These are phyloP conservation scores for Drosophila nigricruria DNA, from an alignment of 2,888 invertebrate genomes.

Conservation along the genomic window DNA sequence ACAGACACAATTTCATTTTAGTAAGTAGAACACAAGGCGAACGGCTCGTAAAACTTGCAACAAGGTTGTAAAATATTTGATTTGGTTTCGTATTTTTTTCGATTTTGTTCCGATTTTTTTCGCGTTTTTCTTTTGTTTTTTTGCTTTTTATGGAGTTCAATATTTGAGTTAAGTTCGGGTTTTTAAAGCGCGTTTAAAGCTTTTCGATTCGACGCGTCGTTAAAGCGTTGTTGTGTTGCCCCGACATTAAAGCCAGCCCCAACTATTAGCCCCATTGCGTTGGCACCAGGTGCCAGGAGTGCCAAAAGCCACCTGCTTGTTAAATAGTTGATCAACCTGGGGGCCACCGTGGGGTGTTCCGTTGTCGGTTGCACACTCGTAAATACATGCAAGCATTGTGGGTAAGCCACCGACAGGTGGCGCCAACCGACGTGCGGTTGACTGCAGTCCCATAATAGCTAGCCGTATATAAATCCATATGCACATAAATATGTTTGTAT, in stretches of 20 bases:
- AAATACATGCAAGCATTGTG: constrained; percentile 16
- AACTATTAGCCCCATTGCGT: background rate
- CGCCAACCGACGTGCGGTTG: constrained; percentile 28
- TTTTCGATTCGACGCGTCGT: background rate
- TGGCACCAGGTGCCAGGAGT: constrained; percentile 12
- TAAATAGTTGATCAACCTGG: constrained; percentile 38
- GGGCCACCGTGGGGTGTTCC: background rate
- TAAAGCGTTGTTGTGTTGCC: constrained; percentile 9
- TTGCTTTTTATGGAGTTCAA: background rate
- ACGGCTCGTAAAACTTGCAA: constrained; percentile 36
- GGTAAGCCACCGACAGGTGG: constrained; percentile 49
- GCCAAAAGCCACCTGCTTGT: constrained; percentile 29
- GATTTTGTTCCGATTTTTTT: background rate
- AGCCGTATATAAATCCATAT: constrained; percentile 1
- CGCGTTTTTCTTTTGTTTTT: constrained; percentile 7
- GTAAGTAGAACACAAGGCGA: constrained; percentile 19
- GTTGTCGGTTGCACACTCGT: constrained; percentile 15
- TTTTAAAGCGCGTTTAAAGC: constrained; percentile 18
- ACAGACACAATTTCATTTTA: constrained; percentile 21
- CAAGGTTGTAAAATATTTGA: constrained; percentile 33
- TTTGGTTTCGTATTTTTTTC: constrained; percentile 1
- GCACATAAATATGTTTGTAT: background rate
- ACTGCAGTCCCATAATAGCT: constrained; percentile 5
- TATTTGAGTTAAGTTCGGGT: constrained; percentile 2
- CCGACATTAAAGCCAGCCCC: background rate